Percentiles rank a stretch among this genome's conserved stretches.
Evolutionary conservation across 2,888 invertebrate genomes (phyloP).

Genomic region (Stenichneumon culpator): DNA sequence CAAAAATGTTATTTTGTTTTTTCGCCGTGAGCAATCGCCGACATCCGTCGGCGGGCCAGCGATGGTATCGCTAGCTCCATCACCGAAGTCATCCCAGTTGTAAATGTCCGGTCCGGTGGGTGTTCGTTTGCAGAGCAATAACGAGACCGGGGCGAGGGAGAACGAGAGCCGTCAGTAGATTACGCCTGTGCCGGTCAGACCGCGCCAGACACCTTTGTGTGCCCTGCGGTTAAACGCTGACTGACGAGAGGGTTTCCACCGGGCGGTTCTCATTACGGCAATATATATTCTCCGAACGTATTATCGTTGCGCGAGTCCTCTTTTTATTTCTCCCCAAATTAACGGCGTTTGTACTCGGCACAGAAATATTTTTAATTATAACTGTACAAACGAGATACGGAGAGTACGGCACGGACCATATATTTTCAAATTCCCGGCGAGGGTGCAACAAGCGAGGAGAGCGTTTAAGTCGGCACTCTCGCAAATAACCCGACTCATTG

Average conservation of each 20-base stretch:
- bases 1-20: neutral
- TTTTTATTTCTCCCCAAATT: neutral
- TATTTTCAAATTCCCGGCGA: conserved; percentile 11
- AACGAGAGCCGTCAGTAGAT: conserved; percentile 1
- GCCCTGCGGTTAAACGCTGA: conserved; percentile 2
- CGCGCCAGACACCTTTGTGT: neutral
- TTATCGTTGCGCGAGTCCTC: neutral
- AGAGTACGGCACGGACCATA: neutral
- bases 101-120: neutral
- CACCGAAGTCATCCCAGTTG: neutral
- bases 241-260: neutral
- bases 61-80: neutral
- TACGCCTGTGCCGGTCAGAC: conserved; percentile 12
- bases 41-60: neutral
- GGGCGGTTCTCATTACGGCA: neutral
- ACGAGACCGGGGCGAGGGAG: neutral
- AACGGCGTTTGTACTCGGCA: neutral
- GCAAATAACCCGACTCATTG: conserved; percentile 33
- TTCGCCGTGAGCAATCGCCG: neutral
- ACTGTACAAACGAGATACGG: neutral
- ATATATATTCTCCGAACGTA: neutral
- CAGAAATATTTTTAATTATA: conserved; percentile 1
- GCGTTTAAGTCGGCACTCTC: conserved; percentile 20
- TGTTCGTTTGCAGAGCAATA: neutral
- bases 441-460: neutral